Evolutionary conservation across 2,797 vertebrate genomes (phyloP).

Genomic region (Naso thynnoides): DNA sequence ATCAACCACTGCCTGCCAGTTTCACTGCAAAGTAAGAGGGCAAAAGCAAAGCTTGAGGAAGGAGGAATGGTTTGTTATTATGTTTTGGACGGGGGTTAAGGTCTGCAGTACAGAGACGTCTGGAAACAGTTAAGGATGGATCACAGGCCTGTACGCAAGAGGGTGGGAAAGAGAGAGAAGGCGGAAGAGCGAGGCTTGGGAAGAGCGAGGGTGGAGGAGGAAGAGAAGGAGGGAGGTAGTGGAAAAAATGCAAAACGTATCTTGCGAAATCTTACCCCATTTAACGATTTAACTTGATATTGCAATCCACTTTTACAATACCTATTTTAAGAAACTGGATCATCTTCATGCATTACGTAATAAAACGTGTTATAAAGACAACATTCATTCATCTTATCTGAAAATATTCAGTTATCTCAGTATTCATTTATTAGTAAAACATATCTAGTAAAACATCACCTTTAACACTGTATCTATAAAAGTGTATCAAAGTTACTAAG

Average conservation of each 20-base stretch:
- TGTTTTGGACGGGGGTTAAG: constrained; percentile 74
- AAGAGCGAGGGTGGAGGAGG: constrained; percentile 77
- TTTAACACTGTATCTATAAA: not conserved
- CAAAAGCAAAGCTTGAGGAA: constrained; percentile 34
- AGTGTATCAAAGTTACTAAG: too few relatives aligned
- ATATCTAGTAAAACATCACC: not conserved
- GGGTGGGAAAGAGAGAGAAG: constrained; percentile 82
- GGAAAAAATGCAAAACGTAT: constrained; percentile 75
- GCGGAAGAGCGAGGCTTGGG: constrained; percentile 74
- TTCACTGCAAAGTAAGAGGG: constrained; percentile 43
- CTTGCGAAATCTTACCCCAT: constrained; percentile 49
- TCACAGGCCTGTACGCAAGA: constrained; percentile 75
- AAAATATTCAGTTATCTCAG: not conserved
- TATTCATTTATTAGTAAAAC: constrained; percentile 4
- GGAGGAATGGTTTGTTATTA: constrained; percentile 67
- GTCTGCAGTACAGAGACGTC: constrained; percentile 74
- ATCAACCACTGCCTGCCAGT: constrained; percentile 25
- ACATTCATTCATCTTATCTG: not conserved
- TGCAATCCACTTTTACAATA: constrained; percentile 34
- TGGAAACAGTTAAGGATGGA: constrained; percentile 88
- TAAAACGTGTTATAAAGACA: not conserved
- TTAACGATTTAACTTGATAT: constrained; percentile 32
- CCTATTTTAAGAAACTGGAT: constrained; percentile 65
- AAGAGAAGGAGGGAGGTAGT: constrained; percentile 65
- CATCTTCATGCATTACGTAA: constrained; percentile 27